Evolutionary conservation across 2,888 invertebrate species (phyloP), one percentile per base, ranked within the genome.

Genomic region (Psococerastis gibbosa): DNA sequence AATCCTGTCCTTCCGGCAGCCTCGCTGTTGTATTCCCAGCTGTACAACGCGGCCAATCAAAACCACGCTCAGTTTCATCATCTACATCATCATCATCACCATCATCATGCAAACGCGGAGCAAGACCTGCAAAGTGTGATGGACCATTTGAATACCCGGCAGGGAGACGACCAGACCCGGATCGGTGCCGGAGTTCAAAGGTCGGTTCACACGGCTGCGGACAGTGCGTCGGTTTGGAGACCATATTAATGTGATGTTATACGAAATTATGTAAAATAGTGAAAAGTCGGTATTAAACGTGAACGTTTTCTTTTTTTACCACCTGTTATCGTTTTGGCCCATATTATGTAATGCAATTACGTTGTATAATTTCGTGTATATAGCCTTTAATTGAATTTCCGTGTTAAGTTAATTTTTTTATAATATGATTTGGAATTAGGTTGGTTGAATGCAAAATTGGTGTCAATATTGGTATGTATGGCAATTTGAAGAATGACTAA

Each of bases 11-110:
- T 85, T 27, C 85, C 85, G 2, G 15, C 41, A 4, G 78, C 78
- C 2, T 84, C 84, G 53, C 64, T 85, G 49, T 65, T 87, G 2
- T 87, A 85, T 61, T 84, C 84, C 5, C 85, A 85, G 56, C 46
- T 71, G 51, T 72, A 70, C 51, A 71, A 70, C 55, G 38, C 38
- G n/a, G 38, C 38, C n/a, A 38, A 38, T 20, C 38, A 38, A 20
- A 38, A 38, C 18, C 38, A 38, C 20, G 38, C 38, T 38, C 38
- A 38, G 22, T 38, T 38, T 38, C 38, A 38, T 20, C 38, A 38
- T 20, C 22, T 38, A 20, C 38, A 38, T 38, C 38, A 38, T 20
- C 38, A 38, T 20, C 38, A 38, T 11, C 38, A 38, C 20, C 38
- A 38, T 20, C 38, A 38, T 20, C n/a, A 13, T 4, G 13, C 18